Evolutionary conservation across 2,113 vertebrate genomes (phyloP).

Genomic region (Petrocephalus zakoni): DNA sequence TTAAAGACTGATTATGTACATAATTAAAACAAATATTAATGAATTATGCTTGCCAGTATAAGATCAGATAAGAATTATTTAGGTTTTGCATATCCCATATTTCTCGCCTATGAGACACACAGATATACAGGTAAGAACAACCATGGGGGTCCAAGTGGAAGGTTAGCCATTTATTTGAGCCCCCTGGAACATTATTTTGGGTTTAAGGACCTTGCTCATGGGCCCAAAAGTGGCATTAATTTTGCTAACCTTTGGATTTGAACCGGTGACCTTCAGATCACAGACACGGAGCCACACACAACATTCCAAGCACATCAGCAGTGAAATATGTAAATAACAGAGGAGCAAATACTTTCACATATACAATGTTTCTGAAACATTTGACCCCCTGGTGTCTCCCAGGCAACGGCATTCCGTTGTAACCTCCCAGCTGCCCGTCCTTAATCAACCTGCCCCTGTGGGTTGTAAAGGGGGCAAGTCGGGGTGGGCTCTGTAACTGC

Average conservation of each 20-base stretch:
- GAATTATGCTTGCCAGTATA: neutral
- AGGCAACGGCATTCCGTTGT: neutral
- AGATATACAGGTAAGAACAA: neutral
- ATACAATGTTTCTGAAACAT: neutral
- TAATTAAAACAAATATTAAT: neutral
- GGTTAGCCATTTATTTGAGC: neutral
- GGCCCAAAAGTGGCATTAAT: neutral
- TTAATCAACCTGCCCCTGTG: neutral
- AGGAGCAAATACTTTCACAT: neutral
- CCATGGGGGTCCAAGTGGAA: neutral
- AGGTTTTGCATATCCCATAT: neutral
- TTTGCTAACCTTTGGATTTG: neutral
- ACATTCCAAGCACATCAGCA: neutral
- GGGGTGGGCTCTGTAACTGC: neutral
- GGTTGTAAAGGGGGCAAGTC: neutral
- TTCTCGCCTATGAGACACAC: neutral
- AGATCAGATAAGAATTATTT: neutral
- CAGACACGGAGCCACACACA: neutral
- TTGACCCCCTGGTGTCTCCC: neutral
- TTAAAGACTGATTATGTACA: neutral
- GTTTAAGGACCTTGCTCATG: neutral
- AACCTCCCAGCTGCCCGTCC: neutral
- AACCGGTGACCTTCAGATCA: neutral
- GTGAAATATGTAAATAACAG: neutral
- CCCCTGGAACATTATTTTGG: neutral